These are phyloP conservation scores for Athetis lepigone DNA, from an alignment of 2,888 invertebrate species.

Conservation along the genomic window DNA sequence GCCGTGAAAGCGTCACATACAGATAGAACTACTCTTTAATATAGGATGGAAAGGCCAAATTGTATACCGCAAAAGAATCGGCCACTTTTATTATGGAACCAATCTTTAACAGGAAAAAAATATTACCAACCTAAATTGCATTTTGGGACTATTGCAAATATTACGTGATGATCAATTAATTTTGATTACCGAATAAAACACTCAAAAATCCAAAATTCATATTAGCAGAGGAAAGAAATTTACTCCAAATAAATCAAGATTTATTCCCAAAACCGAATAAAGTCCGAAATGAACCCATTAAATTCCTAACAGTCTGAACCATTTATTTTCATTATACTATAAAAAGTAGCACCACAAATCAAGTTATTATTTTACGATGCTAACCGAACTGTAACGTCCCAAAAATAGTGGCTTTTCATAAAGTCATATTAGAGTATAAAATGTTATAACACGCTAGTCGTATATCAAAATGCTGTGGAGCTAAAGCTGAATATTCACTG, in stretches of 20 bases:
- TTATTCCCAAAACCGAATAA: constrained; percentile 11
- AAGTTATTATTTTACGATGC: constrained; percentile 47
- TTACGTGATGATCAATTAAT: too few relatives aligned
- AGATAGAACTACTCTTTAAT: too few relatives aligned
- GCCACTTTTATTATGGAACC: too few relatives aligned
- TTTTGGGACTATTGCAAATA: too few relatives aligned
- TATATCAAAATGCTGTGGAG: constrained; percentile 33
- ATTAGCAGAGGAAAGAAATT: neutral
- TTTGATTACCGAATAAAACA: neutral
- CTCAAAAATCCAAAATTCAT: neutral
- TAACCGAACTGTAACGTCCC: constrained; percentile 28
- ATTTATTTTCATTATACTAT: constrained; percentile 58
- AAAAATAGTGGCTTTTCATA: constrained; percentile 40
- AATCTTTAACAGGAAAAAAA: too few relatives aligned
- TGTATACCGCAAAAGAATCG: too few relatives aligned
- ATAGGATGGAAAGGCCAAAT: too few relatives aligned
- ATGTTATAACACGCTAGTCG: constrained; percentile 33
- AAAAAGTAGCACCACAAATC: constrained; percentile 53
- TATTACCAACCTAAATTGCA: too few relatives aligned
- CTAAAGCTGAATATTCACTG: constrained; percentile 12
- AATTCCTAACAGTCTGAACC: constrained; percentile 36
- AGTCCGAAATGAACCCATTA: constrained; percentile 42
- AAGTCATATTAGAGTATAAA: constrained; percentile 46
- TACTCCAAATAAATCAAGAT: constrained; percentile 15
- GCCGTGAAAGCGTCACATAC: too few relatives aligned